phyloP scores from a whole-genome alignment of 2,113 vertebrate genomes.

The Neopipo cinnamomea region DNA sequence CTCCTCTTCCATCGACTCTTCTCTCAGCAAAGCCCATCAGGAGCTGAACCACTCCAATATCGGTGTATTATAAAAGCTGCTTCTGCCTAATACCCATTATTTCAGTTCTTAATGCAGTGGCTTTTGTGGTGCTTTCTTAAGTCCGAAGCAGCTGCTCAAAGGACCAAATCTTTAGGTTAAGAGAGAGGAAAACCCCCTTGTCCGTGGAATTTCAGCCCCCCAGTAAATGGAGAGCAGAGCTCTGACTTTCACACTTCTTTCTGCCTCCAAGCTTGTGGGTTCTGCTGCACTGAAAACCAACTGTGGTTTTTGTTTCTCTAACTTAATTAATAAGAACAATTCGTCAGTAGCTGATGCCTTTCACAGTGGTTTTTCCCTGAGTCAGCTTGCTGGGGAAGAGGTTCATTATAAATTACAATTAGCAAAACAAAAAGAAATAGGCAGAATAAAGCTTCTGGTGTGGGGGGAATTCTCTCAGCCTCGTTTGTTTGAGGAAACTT shows the following conservation, averaged over 20 bases:
- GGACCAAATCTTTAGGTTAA: neutral
- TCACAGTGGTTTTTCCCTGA: conserved; percentile 11
- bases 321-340: conserved; percentile 51
- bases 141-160: conserved; percentile 24
- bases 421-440: neutral
- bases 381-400: conserved; percentile 1
- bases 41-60: neutral
- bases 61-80: neutral
- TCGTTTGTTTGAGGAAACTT: neutral
- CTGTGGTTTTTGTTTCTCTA: conserved; percentile 5
- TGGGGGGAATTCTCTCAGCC: neutral
- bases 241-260: neutral
- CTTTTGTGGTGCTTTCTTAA: neutral
- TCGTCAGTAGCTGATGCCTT: conserved; percentile 11
- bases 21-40: neutral
- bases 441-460: neutral
- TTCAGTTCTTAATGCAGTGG: conserved; percentile 31
- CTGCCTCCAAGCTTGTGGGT: neutral
- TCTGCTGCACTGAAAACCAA: conserved; percentile 1
- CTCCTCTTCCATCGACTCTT: neutral
- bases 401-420: conserved; percentile 2
- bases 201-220: neutral
- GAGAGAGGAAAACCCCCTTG: neutral
- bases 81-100: conserved; percentile 22
- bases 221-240: neutral